phyloP scores from a whole-genome alignment of 2,888 invertebrate genomes.

The Microdon myrmicae region DNA sequence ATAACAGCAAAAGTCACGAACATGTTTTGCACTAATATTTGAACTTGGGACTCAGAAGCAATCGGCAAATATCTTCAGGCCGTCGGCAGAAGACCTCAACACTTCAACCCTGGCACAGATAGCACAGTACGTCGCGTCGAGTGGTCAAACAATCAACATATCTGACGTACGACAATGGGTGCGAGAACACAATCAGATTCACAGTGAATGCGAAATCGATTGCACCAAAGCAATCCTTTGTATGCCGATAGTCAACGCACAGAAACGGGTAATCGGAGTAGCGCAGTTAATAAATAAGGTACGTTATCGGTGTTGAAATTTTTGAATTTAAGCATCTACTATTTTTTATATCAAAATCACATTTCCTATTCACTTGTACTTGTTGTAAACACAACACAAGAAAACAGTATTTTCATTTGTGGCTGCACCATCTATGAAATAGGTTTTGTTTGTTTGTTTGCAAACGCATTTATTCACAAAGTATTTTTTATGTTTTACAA shows the following conservation, averaged over 20 bases:
- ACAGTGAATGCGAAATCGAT: conserved; percentile 72
- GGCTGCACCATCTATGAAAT: no score
- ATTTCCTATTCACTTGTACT: no score
- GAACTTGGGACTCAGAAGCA: conserved; percentile 80
- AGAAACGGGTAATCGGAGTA: conserved; percentile 88
- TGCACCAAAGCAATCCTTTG: conserved; percentile 84
- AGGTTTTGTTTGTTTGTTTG: no score
- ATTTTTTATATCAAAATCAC: no score
- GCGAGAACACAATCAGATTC: conserved; percentile 72
- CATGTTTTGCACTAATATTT: conserved; percentile 85
- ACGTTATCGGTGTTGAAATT: no score
- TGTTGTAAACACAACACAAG: no score
- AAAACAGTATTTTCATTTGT: no score
- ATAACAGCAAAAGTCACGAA: conserved; percentile 65
- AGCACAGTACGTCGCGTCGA: conserved; percentile 86
- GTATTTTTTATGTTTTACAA: no score
- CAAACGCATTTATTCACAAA: no score
- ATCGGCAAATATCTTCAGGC: conserved; percentile 73
- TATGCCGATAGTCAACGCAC: conserved; percentile 92
- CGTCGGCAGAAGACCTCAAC: conserved; percentile 72
- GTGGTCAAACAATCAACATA: conserved; percentile 90
- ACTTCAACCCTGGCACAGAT: conserved; percentile 83
- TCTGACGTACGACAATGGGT: conserved; percentile 87
- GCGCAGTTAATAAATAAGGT: conserved; percentile 93
- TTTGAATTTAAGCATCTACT: no score